These are phyloP conservation scores for Hippoglossus hippoglossus DNA, from an alignment of 2,797 vertebrate species.

Conservation along the genomic window DNA sequence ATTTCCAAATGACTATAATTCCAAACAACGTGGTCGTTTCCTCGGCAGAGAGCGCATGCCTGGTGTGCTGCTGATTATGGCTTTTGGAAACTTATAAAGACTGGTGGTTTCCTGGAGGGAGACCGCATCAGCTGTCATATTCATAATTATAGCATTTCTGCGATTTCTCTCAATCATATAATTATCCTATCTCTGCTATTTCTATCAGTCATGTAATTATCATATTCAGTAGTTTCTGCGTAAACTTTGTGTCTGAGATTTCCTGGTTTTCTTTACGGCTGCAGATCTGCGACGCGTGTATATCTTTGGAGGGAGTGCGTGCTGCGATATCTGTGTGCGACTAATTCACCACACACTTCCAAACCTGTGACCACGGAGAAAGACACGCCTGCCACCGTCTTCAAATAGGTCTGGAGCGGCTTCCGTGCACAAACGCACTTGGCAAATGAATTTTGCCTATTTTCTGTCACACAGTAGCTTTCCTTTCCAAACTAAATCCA, in stretches of 20 bases:
- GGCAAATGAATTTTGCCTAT: too few relatives aligned
- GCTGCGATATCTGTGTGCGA: too few relatives aligned
- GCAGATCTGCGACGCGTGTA: too few relatives aligned
- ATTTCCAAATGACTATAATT: constrained; percentile 86
- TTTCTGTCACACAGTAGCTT: background rate
- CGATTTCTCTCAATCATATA: constrained; percentile 83
- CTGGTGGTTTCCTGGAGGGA: constrained; percentile 80
- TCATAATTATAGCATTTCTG: constrained; percentile 82
- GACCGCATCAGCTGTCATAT: constrained; percentile 85
- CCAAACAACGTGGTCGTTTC: constrained; percentile 84
- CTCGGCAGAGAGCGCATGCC: constrained; percentile 77
- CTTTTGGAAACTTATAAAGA: constrained; percentile 80
- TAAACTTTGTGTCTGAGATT: constrained; percentile 39
- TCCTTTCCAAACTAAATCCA: background rate
- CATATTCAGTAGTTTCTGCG: constrained; percentile 64
- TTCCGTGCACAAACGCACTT: background rate
- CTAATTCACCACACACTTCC: background rate
- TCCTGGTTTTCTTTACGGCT: constrained; percentile 19
- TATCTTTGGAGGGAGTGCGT: too few relatives aligned
- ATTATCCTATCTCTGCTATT: constrained; percentile 82
- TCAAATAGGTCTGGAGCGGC: background rate
- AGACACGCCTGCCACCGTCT: background rate
- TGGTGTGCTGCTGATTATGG: constrained; percentile 83
- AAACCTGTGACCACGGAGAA: constrained; percentile 1
- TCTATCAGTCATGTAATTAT: constrained; percentile 78